Evolutionary conservation across 2,888 invertebrate genomes (phyloP), one percentile per base, ranked within the genome.

Genomic region (Lepidonotus clava): DNA sequence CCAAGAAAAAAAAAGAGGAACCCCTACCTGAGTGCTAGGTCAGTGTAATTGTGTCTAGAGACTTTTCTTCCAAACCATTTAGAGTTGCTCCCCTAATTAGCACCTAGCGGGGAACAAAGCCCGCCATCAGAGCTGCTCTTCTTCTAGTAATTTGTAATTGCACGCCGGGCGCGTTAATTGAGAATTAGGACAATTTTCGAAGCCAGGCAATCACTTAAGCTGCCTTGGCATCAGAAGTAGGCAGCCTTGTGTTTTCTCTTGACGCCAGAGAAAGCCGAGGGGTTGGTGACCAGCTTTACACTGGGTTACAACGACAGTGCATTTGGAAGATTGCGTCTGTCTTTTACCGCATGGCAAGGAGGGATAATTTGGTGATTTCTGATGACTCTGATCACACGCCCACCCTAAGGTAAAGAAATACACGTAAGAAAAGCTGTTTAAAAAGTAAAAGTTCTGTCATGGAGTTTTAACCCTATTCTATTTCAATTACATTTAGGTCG

Each of bases 131-230:
- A 18, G 36, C 21, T 21, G 36, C 38, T 38, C 71, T 71, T 34
- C 66, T 66, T 38, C 71, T 34, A 38, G 36, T 71, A 71, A 71
- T 71, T 71, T 71, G 71, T 71, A 71, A 71, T 71, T 71, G 71
- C 71, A 71, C 38, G 71, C 71, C 71, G 71, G 71, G 36, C 38
- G 71, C 71, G 71, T 71, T 71, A 71, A 71, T 71, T 71, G 71
- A 71, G 71, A 71, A 71, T 71, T 71, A 71, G 38, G 71, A 71
- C 38, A 71, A 71, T 71, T 71, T 71, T 71, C 21, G 71, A 71
- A 71, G 71, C 38, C 71, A 71, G 36, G 71, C 71, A 71, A 71
- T 71, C 71, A 71, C 71, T 71, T 71, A 71, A 71, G 71, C 38
- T 61, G 61, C 28, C 61, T 61, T 24, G 61, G n/a, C 61, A 28